Evolutionary conservation across 2,888 invertebrate species (phyloP), one percentile per base, ranked within the genome.

Genomic region (Podabrus alpinus): DNA sequence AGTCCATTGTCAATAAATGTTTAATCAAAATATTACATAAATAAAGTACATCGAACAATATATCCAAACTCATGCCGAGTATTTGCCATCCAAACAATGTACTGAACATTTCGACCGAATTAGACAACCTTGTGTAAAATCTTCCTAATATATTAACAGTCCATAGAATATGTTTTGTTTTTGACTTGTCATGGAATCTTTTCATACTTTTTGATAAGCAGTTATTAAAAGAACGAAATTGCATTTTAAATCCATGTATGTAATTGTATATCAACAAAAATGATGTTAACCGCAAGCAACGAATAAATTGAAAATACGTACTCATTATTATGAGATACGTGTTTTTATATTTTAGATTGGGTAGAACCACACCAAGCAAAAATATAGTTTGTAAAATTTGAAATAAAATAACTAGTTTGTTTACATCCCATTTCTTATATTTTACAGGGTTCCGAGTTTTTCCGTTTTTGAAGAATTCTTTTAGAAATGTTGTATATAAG

Each of bases 231-330:
- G 10, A 29, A n/a, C n/a, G 5, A 29, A 29, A 29, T 5, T 29
- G 45, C n/a, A n/a, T 5, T 45, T 1, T 45, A n/a, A 45, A 45
- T 45, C 45, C n/a, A n/a, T n/a, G n/a, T 7, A 45, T n/a, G 45
- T 45, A 45, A n/a, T 45, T 3, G n/a, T n/a, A n/a, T 45, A 45
- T 7, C n/a, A 45, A n/a, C n/a, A 45, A 45, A 1, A 45, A 7
- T n/a, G 2, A n/a, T 7, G 7, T n/a, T n/a, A 45, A 1, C 13
- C 45, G 5, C 2, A 45, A n/a, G n/a, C n/a, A 45, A n/a, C n/a
- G 5, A 1, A n/a, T 1, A n/a, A n/a, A 45, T 45, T n/a, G 3
- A 0, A 2, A 0, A 45, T 1, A n/a, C n/a, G 5, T 0, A 3
- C 10, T 1, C 11, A 3, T 0, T 11, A 3, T n/a, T n/a, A n/a